Evolutionary conservation across 64 coral and sea anemone genomes (phyloP), one percentile per base, ranked within the genome.

Genomic region (Stichodactyla helianthus): DNA sequence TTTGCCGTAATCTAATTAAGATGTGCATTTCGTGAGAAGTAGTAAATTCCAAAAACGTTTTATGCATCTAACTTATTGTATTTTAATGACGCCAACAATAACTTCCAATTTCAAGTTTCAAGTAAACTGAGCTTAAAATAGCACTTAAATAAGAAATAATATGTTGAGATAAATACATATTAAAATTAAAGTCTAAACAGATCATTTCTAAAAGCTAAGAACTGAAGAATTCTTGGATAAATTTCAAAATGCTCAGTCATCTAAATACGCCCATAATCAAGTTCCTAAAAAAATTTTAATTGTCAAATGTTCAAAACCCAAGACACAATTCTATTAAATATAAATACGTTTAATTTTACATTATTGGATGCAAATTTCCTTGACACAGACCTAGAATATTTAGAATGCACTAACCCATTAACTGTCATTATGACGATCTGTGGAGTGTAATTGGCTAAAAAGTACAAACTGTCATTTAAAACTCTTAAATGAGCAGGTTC

Each of bases 401-500:
- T 10, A 74, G 27, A 74, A 74, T 23, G 23, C 27, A 74, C 25
- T 74, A n/a, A 74, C 4, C 9, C 23, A 31, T 27, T 74, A 74
- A 74, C 11, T 27, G 68, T 35, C 25, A 74, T 27, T 31, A 28
- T 27, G 11, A 27, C 12, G 4, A 27, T 31, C 20, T 74, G 25
- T 74, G n/a, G 68, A 10, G 12, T 74, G 2, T 74, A n/a, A 74
- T 74, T 74, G 68, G 68, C 26, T 74, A 31, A 31, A 19, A 74
- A 74, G n/a, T 74, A 2, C 7, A 31, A 74, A 10, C 26, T 74
- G 68, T 74, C 25, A 74, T 74, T 27, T 7, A 74, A 74, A 74
- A n/a, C 12, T 74, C 68, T 26, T 74, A 74, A 31, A 74, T 27
- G 68, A 74, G 25, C 68, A 74, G 68, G 68, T 74, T 74, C 68